Evolutionary conservation across 2,113 vertebrate species (phyloP).

Genomic region (Gallinago media): DNA sequence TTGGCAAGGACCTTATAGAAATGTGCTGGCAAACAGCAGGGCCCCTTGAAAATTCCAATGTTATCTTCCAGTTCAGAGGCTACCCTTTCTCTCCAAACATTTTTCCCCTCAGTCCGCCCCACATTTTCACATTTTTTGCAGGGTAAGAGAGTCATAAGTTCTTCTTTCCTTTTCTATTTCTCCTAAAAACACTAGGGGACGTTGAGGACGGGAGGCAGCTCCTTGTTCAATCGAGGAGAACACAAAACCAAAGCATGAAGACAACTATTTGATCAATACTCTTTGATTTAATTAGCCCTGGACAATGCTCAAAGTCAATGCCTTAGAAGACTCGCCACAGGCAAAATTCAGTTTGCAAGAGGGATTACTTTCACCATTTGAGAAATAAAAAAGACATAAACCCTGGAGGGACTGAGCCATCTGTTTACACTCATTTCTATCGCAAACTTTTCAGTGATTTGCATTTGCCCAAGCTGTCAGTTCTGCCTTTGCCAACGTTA

Average conservation of each 20-base stretch:
- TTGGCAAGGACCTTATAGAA: background rate
- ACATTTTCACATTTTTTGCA: background rate
- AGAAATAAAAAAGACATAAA: background rate
- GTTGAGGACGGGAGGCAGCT: background rate
- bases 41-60: background rate
- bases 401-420: constrained; percentile 11
- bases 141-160: background rate
- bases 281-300: constrained; percentile 38
- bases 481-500: constrained; percentile 57
- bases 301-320: background rate
- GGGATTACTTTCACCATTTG: background rate
- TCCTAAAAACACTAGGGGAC: rapidly evolving
- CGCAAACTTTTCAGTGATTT: constrained; percentile 57
- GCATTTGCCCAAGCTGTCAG: constrained; percentile 66
- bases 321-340: background rate
- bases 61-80: background rate
- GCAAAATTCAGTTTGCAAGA: constrained; percentile 18
- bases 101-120: background rate
- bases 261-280: constrained; percentile 2
- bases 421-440: constrained; percentile 71
- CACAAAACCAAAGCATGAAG: background rate
- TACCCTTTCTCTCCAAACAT: background rate
- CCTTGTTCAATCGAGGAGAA: background rate
- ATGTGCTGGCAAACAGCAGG: background rate
- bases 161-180: background rate